Conservation (phyloP, 2,113 vertebrate genomes). For the Murina feae region DNA sequence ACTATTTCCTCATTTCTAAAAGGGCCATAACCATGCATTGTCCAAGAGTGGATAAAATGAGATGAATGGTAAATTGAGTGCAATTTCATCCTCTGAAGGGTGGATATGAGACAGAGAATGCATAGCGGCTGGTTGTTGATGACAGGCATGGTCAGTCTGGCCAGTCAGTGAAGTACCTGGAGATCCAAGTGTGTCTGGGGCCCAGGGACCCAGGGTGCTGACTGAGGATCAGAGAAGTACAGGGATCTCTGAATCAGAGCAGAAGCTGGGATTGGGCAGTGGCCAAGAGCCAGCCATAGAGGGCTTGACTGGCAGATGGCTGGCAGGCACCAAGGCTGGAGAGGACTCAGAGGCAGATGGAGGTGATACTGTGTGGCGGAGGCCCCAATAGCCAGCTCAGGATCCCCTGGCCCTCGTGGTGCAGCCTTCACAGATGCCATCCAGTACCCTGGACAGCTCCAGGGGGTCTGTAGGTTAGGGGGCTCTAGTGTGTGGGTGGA, state of each 20-base stretch:
- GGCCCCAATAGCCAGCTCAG: rapidly evolving
- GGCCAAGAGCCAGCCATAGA: neutral
- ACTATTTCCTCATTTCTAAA: neutral
- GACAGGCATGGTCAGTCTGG: neutral
- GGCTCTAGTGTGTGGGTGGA: neutral
- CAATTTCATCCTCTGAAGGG: neutral
- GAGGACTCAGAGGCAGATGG: neutral
- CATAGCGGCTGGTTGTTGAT: neutral
- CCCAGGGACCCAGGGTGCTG: neutral
- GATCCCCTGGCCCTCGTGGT: neutral
- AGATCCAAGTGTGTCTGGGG: neutral
- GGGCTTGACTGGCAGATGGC: neutral
- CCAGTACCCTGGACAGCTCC: neutral
- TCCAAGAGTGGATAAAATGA: neutral
- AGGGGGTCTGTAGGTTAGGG: neutral
- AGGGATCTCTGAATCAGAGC: neutral
- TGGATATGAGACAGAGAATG: neutral
- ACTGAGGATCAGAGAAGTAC: neutral
- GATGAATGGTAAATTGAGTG: neutral
- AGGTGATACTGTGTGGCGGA: neutral
- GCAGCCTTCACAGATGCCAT: neutral
- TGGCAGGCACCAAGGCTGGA: neutral
- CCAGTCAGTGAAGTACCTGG: neutral
- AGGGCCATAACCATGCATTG: neutral
- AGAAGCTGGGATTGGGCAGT: neutral